Evolutionary conservation across 2,888 invertebrate species (phyloP), one percentile per base, ranked within the genome.

Genomic region (Arenicola marina): DNA sequence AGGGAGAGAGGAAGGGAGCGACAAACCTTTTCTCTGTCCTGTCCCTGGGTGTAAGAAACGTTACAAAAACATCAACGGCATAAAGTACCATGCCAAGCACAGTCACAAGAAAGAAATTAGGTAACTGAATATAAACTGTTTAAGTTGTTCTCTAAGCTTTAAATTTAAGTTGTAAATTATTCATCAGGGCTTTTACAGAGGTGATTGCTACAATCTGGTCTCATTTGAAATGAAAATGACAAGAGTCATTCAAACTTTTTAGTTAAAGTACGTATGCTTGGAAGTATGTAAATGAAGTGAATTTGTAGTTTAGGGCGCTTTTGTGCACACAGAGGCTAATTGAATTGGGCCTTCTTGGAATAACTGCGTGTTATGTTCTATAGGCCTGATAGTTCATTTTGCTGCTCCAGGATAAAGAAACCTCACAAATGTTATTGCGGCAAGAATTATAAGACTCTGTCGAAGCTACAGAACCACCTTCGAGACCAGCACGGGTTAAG

Each of bases 1-100:
- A 3, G 4, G 26, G 45, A 73, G 78, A 59, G 76, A 77, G 38
- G 85, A 85, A 69, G 91, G 91, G 79, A 85, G 85, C 69, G 91
- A 91, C 79, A 92, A 91, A 81, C 92, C 92, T 1, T 92, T 91
- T 84, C 90, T 89, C 4, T 93, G 93, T 81, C 91, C 92, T 1
- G 90, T 92, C 64, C 91, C 91, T 56, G 92, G 92, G 53, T 93
- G 92, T 84, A 90, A 91, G 83, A 93, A 93, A 80, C 87, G 91
- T 46, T 93, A 93, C 84, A 92, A 92, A 83, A 93, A 92, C 81
- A 89, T 92, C 62, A 92, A 92, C 83, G 92, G 92, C 61, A 92
- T 92, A 77, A 92, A 92, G 80, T 92, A 93, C 83, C 92, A 93
- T 84, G 91, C 91, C 48, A 91, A 91, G 83, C 91, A 92, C 82